Evolutionary conservation across 2,888 invertebrate species (phyloP).

Genomic region (Branchinecta sandiegonensis): DNA sequence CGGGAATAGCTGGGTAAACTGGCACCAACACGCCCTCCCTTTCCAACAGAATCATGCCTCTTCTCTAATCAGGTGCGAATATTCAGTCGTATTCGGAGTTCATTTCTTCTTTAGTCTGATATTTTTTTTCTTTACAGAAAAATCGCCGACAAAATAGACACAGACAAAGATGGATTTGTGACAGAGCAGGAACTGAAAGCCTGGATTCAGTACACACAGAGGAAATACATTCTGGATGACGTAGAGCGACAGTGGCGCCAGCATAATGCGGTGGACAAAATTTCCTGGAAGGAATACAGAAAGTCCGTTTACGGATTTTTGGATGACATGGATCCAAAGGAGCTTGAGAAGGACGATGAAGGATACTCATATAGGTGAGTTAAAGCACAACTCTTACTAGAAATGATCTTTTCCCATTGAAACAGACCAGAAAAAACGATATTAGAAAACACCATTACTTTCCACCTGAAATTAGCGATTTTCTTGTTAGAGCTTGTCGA

Average conservation of each 20-base stretch:
- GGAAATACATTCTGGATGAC: slow-evolving; percentile 78
- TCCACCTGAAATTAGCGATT: too few relatives aligned
- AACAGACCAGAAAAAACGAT: too few relatives aligned
- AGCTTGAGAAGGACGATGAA: slow-evolving; percentile 50
- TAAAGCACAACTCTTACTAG: too few relatives aligned
- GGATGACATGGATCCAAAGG: slow-evolving; percentile 47
- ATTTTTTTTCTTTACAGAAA: slow-evolving; percentile 44
- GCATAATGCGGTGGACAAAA: slow-evolving; percentile 61
- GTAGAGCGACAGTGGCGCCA: slow-evolving; percentile 84
- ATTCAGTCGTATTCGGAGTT: too few relatives aligned
- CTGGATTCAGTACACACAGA: slow-evolving; percentile 91
- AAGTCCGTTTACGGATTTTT: slow-evolving; percentile 68
- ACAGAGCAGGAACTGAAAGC: slow-evolving; percentile 76
- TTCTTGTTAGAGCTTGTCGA: too few relatives aligned
- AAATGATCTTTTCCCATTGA: too few relatives aligned
- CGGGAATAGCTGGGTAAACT: too few relatives aligned
- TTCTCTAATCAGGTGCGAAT: too few relatives aligned
- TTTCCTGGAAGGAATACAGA: slow-evolving; percentile 68
- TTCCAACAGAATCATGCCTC: too few relatives aligned
- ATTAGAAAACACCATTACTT: too few relatives aligned
- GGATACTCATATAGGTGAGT: slow-evolving; percentile 51
- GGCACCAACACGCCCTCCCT: too few relatives aligned
- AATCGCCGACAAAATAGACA: slow-evolving; percentile 87
- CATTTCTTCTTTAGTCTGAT: slow-evolving; percentile 16
- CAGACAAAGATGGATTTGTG: slow-evolving; percentile 63